phyloP scores from a whole-genome alignment of 1,140 invertebrate species.

The Papilio xuthus region DNA sequence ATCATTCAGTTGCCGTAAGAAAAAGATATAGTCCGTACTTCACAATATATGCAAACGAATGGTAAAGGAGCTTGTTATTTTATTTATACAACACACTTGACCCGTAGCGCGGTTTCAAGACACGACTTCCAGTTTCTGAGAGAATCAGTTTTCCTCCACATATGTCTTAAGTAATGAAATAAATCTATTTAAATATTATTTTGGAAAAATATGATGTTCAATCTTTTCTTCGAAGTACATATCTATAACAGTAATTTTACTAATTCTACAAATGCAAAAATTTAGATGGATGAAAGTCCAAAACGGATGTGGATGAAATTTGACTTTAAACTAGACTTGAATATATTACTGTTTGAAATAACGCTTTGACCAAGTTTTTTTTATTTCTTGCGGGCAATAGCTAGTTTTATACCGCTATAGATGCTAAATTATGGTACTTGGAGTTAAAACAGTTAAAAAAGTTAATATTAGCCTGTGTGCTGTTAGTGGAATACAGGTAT shows the following conservation, averaged over 20 bases:
- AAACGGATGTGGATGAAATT: too few relatives aligned
- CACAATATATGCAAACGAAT: slow-evolving; percentile 29
- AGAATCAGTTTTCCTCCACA: slow-evolving; percentile 15
- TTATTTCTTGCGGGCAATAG: too few relatives aligned
- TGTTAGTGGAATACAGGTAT: too few relatives aligned
- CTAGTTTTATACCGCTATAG: too few relatives aligned
- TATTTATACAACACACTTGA: slow-evolving; percentile 34
- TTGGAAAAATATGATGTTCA: background rate
- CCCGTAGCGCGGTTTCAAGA: slow-evolving; percentile 29
- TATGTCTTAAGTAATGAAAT: slow-evolving; percentile 8
- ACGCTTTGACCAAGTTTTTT: too few relatives aligned
- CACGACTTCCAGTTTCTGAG: background rate
- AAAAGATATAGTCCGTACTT: slow-evolving; percentile 24
- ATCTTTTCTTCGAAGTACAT: background rate
- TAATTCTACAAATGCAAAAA: too few relatives aligned
- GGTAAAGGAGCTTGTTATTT: slow-evolving; percentile 34
- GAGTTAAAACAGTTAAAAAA: too few relatives aligned
- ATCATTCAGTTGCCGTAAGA: slow-evolving; percentile 9
- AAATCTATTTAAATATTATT: background rate
- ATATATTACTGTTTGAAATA: too few relatives aligned
- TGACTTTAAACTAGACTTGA: too few relatives aligned
- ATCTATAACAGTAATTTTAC: background rate
- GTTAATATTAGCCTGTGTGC: too few relatives aligned
- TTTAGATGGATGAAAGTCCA: too few relatives aligned
- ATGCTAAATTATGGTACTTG: too few relatives aligned